Conservation (phyloP, 2,888 invertebrate species). For the Xanthorhoe spadicearia region DNA sequence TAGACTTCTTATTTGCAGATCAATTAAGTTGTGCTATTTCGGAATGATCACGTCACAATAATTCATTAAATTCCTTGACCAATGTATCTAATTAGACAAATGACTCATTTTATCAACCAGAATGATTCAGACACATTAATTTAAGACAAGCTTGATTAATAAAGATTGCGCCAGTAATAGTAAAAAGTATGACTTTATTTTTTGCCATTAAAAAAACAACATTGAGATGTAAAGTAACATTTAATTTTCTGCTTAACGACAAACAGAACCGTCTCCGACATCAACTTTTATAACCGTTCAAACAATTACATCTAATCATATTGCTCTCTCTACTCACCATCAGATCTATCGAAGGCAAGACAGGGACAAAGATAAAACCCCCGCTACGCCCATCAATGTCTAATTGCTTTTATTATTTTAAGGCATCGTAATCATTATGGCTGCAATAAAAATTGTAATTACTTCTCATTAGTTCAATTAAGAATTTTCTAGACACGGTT, state of each 20-base stretch:
- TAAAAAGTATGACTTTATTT: conserved; percentile 49
- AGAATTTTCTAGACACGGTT: conserved; percentile 84
- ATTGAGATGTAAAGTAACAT: conserved; percentile 69
- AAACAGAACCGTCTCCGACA: conserved; percentile 81
- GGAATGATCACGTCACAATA: conserved; percentile 65
- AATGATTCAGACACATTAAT: conserved; percentile 73
- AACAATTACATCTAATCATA: conserved; percentile 83
- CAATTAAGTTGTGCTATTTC: conserved; percentile 55
- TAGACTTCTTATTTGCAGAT: conserved; percentile 31
- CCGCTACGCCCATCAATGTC: conserved; percentile 81
- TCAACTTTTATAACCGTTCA: conserved; percentile 84
- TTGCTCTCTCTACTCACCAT: conserved; percentile 57
- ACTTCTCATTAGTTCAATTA: conserved; percentile 85
- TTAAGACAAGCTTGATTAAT: conserved; percentile 63
- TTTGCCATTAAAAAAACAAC: conserved; percentile 56
- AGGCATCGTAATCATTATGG: conserved; percentile 85
- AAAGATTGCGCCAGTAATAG: conserved; percentile 50
- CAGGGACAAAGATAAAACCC: conserved; percentile 65
- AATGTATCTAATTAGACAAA: conserved; percentile 66
- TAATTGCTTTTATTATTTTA: conserved; percentile 86
- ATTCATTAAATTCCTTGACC: conserved; percentile 55
- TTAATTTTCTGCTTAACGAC: conserved; percentile 81
- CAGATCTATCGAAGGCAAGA: conserved; percentile 53
- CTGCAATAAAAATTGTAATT: conserved; percentile 85
- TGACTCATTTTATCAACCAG: conserved; percentile 65